Evolutionary conservation across 92 coral and sea anemone species (phyloP).

Genomic region (Actinernus sp.): DNA sequence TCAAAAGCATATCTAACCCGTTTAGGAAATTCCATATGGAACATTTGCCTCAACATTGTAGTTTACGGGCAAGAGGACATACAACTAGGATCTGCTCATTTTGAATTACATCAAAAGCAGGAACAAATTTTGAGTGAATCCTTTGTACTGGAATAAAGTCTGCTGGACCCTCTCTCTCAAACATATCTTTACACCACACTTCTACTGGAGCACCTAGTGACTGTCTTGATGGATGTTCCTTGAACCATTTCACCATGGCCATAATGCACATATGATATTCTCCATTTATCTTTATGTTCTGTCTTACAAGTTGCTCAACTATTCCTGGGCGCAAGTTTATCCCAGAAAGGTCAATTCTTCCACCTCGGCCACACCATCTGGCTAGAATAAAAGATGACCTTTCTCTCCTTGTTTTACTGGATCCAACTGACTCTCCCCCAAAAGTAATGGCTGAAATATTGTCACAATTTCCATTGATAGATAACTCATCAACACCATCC

Average conservation of each 20-base stretch:
- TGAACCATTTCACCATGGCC: slow-evolving; percentile 49
- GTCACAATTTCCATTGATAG: slow-evolving; percentile 45
- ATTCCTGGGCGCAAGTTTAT: slow-evolving; percentile 42
- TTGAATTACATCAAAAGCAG: slow-evolving; percentile 32
- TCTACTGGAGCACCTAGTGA: slow-evolving; percentile 46
- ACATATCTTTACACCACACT: slow-evolving; percentile 52
- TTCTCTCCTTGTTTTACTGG: slow-evolving; percentile 34
- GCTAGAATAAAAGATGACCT: slow-evolving; percentile 41
- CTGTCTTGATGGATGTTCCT: slow-evolving; percentile 44
- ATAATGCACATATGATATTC: slow-evolving; percentile 29
- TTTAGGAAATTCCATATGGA: too few relatives aligned
- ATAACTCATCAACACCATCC: slow-evolving; percentile 42
- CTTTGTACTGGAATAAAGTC: slow-evolving; percentile 49
- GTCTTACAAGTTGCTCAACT: slow-evolving; percentile 30
- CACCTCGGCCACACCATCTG: slow-evolving; percentile 59
- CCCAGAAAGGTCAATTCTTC: slow-evolving; percentile 45
- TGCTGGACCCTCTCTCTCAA: slow-evolving; percentile 47
- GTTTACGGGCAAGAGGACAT: slow-evolving; percentile 44
- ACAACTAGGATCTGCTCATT: slow-evolving; percentile 31
- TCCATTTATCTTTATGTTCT: slow-evolving; percentile 19
- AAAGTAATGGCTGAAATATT: slow-evolving; percentile 20
- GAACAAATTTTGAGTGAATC: too few relatives aligned
- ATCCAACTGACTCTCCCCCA: slow-evolving; percentile 40
- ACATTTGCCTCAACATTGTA: slow-evolving; percentile 14
- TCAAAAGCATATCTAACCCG: too few relatives aligned